Base-by-base conservation (phyloP, 2,113 vertebrate genomes). In the Panthera tigris region DNA sequence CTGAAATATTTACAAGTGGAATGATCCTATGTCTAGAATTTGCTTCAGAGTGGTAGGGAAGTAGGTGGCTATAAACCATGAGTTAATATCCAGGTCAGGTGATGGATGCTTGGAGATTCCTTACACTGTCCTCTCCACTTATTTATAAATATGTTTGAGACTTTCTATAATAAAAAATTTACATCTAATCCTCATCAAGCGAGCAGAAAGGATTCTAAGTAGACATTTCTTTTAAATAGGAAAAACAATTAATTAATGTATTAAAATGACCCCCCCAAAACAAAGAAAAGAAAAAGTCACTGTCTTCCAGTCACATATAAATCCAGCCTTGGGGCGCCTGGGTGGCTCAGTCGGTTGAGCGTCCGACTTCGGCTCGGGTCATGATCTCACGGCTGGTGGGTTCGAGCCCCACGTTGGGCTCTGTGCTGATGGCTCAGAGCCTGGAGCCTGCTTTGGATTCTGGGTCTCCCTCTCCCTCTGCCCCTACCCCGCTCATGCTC, bases 41-140 rank as follows among this genome's bases (percentile, higher is more conserved):
- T 89, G 78, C 12, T 36, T 57, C 63, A 23, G 36, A 36, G 57
- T 50, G 19, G 27, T 33, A n/a, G 31, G 27, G n/a, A 21, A 41
- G n/a, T 1, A 6, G 33, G 19, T 19, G 21, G 14, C 0, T 33
- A 15, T 2, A 29, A 29, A 41, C 21, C 6, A 7, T 33, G 41
- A 65, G 52, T 48, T 36, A 68, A 57, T 69, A 7, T 7, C 65
- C 41, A 25, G 82, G 12, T 52, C 48, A 41, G 50, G 23, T 4
- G 7, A 39, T 29, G 5, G 41, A 3, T 48, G 23, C 36, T 31
- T 45, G 25, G 76, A 7, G 25, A 36, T 16, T 61, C 33, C 5
- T 71, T 29, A 13, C 11, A 57, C 52, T 18, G 25, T 48, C 16
- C 31, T 48, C 52, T 79, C 61, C 45, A 13, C 48, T 81, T 69